Evolutionary conservation across 2,888 invertebrate genomes (phyloP).

Genomic region (Baccha elongata): DNA sequence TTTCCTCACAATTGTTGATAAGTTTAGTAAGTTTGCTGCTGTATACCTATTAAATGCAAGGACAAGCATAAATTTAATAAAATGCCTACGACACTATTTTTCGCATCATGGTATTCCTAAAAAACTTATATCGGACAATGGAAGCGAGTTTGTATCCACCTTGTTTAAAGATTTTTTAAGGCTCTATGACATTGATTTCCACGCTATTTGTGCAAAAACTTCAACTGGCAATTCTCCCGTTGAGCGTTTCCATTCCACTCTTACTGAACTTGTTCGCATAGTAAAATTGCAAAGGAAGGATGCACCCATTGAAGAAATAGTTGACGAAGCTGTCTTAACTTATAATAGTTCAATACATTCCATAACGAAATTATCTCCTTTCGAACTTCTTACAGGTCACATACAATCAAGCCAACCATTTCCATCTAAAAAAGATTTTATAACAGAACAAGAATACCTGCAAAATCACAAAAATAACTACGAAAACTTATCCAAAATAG

Average conservation of each 20-base stretch:
- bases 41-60: not conserved
- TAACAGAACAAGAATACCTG: slow-evolving; percentile 41
- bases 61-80: slow-evolving; percentile 8
- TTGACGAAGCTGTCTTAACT: slow-evolving; percentile 47
- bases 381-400: slow-evolving; percentile 52
- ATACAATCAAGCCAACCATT: slow-evolving; percentile 18
- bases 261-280: slow-evolving; percentile 50
- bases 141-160: slow-evolving; percentile 3
- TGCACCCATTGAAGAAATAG: slow-evolving; percentile 21
- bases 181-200: slow-evolving; percentile 6
- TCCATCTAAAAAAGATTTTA: not conserved
- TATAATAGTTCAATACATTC: slow-evolving; percentile 56
- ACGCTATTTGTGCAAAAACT: slow-evolving; percentile 44
- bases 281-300: slow-evolving; percentile 33
- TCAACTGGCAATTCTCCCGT: slow-evolving; percentile 59
- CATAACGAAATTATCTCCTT: slow-evolving; percentile 48
- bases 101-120: slow-evolving; percentile 2
- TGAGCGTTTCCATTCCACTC: slow-evolving; percentile 61
- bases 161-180: not conserved
- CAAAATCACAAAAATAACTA: slow-evolving; percentile 24
- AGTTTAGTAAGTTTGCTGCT: slow-evolving; percentile 52
- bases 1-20: slow-evolving; percentile 52
- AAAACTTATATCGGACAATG: not conserved
- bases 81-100: slow-evolving; percentile 10
- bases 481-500: slow-evolving; percentile 2